Conservation (phyloP, 2,888 invertebrate genomes). For the Eumacrocentrus americanus region DNA sequence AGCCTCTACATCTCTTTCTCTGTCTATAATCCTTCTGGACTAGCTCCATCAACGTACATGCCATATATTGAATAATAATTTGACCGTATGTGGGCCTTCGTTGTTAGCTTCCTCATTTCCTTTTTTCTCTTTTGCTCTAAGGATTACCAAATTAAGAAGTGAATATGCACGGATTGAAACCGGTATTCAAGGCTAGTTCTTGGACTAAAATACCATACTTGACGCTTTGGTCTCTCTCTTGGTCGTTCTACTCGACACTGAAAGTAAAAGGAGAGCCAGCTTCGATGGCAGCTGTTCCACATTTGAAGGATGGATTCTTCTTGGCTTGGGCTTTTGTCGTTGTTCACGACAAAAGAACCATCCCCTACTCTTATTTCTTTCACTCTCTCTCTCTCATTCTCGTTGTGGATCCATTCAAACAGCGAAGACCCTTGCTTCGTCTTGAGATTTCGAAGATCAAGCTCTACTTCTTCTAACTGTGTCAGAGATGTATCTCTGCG, state of each 20-base stretch:
- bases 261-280: conserved; percentile 48
- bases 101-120: background rate
- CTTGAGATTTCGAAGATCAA: conserved; percentile 16
- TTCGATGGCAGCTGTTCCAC: conserved; percentile 61
- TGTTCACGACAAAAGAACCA: conserved; percentile 50
- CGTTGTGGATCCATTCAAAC: conserved; percentile 4
- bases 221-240: conserved; percentile 10
- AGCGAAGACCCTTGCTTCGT: conserved; percentile 27
- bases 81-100: background rate
- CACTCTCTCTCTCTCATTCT: conserved; percentile 11
- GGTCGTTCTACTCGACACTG: conserved; percentile 39
- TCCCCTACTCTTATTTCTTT: conserved; percentile 26
- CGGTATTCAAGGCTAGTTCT: conserved; percentile 8
- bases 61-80: background rate
- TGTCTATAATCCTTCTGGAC: conserved; percentile 27
- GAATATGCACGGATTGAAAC: conserved; percentile 6
- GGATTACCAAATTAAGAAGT: background rate
- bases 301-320: conserved; percentile 61
- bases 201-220: conserved; percentile 13
- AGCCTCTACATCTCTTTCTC: background rate
- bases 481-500: background rate
- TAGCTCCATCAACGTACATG: conserved; percentile 26
- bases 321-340: conserved; percentile 58
- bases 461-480: conserved; percentile 16
- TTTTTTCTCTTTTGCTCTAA: background rate